Base-by-base conservation (phyloP, 1,140 invertebrate genomes). In the Lordiphosa clarofinis region DNA sequence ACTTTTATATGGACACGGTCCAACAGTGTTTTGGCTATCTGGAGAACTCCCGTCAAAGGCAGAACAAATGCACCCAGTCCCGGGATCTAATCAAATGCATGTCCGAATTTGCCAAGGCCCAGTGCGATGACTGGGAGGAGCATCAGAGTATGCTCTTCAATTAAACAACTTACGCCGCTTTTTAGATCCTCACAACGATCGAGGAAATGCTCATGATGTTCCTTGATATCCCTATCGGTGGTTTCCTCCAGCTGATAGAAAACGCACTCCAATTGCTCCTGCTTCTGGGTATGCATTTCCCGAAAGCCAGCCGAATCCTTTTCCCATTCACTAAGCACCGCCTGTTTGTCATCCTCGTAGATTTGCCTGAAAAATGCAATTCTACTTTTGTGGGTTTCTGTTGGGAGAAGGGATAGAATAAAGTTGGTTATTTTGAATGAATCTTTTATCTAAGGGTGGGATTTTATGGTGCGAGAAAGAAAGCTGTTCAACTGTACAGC, bases 111-210 rank as follows among this genome's bases (percentile, higher is more conserved):
- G 91, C 90, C 0, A 88, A 90, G 70, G 88, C 89, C 0, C 91
- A 91, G 59, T 92, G 91, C 74, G 91, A 91, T 37, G 91, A 92
- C 54, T 91, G 90, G 91, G 88, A 91, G 60, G 88, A 91, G 46
- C 76, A 90, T 13, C 49, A 55, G n/a, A 82, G 42, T 43, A 28
- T 86, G 40, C 19, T 86, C 1, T 86, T 86, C 33, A 86, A 58
- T 24, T 86, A 61, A 21, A n/a, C 0, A 56, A 61, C 73, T 70
- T 73, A 91, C 91, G 61, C 90, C 90, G 52, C 91, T 89, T 36
- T 90, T 89, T 0, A 90, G 65, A 60, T 91, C 90, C 73, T 91
- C 87, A 11, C 88, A 65, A 89, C 68, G 89, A 79, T 50, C 76
- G 58, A 56, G 86, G 89, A 59, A 90, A 55, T 58, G 79, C 57